Evolutionary conservation across 1,140 invertebrate genomes (phyloP), one percentile per base, ranked within the genome.

Genomic region (Bombus soroeensis): DNA sequence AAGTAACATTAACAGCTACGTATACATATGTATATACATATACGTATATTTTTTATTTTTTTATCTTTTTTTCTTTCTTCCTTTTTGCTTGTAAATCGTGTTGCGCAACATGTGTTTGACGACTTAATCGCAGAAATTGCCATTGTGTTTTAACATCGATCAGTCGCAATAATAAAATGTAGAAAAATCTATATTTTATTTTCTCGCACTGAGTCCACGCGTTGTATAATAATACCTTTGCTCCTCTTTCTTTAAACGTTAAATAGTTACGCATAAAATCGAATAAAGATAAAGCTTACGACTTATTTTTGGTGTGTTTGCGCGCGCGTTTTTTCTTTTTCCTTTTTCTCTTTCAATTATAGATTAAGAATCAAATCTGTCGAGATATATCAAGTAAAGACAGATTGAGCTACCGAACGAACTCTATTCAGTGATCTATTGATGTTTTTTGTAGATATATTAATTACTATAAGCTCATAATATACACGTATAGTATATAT

Each of bases 161-260:
- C 59, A 86, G 83, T 53, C 87, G 81, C 80, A 77, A 85, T 84
- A 68, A 43, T 85, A 89, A 89, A 89, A 89, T 88, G 81, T 89
- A 89, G 87, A 86, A 83, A 89, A 84, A 72, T 62, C 66, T 79
- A 79, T 84, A 71, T 41, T 53, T 66, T 78, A 77, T 78, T 47
- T 43, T 18, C 32, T 34, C 39, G 34, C 75, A 22, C 53, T 2
- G 8, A 64, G n/a, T 28, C 34, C 43, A 37, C 41, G 25, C 64
- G 37, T 18, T 18, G 18, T 82, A 37, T 76, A 32, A 28, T 15
- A 79, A 28, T 86, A 25, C 34, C 66, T 53, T 77, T 79, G 32
- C 32, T 25, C 3, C 10, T 25, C 79, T 70, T 28, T 37, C 59
- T 59, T 76, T 59, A 59, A 59, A 28, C 1, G 25, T 39, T 41